Conservation (phyloP, 1,140 invertebrate genomes). For the Polypedilum pembai region DNA sequence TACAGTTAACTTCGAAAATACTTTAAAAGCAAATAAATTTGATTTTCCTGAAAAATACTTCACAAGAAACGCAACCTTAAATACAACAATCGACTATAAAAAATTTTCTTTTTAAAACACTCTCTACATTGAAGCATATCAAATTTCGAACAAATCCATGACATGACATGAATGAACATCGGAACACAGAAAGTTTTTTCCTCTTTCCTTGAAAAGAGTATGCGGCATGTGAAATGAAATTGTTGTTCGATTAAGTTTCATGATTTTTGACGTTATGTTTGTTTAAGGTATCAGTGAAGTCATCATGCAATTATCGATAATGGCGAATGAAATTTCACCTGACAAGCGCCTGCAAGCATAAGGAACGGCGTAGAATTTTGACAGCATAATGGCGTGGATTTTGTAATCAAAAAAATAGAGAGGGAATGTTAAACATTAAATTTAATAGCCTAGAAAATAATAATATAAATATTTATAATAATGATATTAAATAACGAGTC, state of each 20-base stretch:
- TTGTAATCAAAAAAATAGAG: background rate
- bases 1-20: too few relatives aligned
- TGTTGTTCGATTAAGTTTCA: slow-evolving; percentile 7
- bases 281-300: slow-evolving; percentile 17
- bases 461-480: too few relatives aligned
- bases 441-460: too few relatives aligned
- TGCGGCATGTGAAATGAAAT: background rate
- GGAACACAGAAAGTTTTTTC: background rate
- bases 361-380: background rate
- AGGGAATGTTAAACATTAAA: background rate
- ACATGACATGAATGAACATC: background rate
- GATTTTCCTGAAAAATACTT: too few relatives aligned
- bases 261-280: slow-evolving; percentile 13
- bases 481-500: too few relatives aligned
- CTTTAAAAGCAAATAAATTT: too few relatives aligned
- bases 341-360: background rate
- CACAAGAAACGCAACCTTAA: too few relatives aligned
- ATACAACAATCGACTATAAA: too few relatives aligned
- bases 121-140: background rate
- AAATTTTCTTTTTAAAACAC: too few relatives aligned
- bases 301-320: slow-evolving; percentile 18
- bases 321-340: slow-evolving; percentile 8
- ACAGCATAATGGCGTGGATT: slow-evolving; percentile 10
- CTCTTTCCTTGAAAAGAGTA: background rate
- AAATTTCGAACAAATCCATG: slow-evolving; percentile 3